Conservation (phyloP, 2,797 vertebrate species). For the Ciconia nigra region DNA sequence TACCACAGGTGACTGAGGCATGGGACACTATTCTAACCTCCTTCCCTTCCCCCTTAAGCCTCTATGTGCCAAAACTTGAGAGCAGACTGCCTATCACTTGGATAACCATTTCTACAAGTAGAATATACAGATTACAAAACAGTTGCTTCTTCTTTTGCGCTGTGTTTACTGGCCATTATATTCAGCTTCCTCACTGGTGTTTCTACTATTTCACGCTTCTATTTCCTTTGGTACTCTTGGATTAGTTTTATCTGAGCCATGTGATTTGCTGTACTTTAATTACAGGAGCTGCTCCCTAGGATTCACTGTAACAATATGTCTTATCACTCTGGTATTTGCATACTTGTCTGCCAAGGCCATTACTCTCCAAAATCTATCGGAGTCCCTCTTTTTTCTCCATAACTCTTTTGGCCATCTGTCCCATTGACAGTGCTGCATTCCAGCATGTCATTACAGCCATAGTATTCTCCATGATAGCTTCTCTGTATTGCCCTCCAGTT, state of each 20-base stretch:
- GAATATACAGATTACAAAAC: not conserved
- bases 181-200: not conserved
- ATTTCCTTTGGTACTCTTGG: not conserved
- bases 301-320: constrained; percentile 13
- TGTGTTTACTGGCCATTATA: not conserved
- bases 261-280: not conserved
- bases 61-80: not conserved
- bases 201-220: not conserved
- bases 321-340: not conserved
- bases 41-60: not conserved
- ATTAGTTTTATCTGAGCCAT: constrained; percentile 37
- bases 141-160: not conserved
- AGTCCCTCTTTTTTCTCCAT: not conserved
- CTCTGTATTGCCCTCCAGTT: not conserved
- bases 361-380: not conserved
- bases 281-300: not conserved
- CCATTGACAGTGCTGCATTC: not conserved
- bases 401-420: not conserved
- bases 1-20: not conserved
- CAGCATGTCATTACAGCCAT: not conserved
- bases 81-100: not conserved
- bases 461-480: not conserved
- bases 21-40: not conserved
- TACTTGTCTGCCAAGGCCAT: not conserved
- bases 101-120: not conserved